Evolutionary conservation across 2,797 vertebrate genomes (phyloP), one percentile per base, ranked within the genome.

Genomic region (Chelon labrosus): DNA sequence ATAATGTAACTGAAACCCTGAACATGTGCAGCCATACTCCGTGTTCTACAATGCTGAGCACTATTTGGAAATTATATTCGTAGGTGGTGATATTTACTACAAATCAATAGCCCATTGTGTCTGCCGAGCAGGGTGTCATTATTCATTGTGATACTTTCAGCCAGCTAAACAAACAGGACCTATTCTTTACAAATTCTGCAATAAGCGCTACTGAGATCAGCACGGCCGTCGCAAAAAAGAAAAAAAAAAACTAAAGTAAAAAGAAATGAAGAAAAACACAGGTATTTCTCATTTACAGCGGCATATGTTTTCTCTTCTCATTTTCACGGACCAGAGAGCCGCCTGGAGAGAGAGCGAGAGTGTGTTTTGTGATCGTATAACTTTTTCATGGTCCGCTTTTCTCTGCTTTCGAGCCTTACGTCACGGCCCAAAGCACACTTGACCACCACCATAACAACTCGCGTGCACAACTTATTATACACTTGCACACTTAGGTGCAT

Each of bases 311-410:
- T 85, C 74, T 84, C 76, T 81, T 77, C 82, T 80, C 85, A 79
- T 87, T 88, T 90, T 91, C 88, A 91, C 79, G 77, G 88, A 79
- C 79, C 88, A 90, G 46, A 85, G 89, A 91, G 77, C 84, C 82
- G 83, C 84, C 70, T 39, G 10, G 62, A 74, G 60, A 70, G 75
- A 74, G 84, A 70, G 87, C 58, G 70, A 37, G 71, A 2, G 47
- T 7, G 71, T 8, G 70, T 11, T 41, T 19, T 41, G 65, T 42
- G 76, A 78, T 87, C 54, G 35, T 80, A 80, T 77, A 77, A 85
- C 85, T 85, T 89, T 87, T 91, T 85, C 87, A 90, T 84, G 84
- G 88, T 90, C 85, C 75, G 84, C 84, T 86, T 82, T 88, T 82
- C 83, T 86, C 80, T 76, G 82, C 79, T 86, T 89, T 88, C 60